These are phyloP conservation scores for Pachyrhynchus sulphureomaculatus DNA, from an alignment of 1,140 invertebrate species.

Conservation along the genomic window DNA sequence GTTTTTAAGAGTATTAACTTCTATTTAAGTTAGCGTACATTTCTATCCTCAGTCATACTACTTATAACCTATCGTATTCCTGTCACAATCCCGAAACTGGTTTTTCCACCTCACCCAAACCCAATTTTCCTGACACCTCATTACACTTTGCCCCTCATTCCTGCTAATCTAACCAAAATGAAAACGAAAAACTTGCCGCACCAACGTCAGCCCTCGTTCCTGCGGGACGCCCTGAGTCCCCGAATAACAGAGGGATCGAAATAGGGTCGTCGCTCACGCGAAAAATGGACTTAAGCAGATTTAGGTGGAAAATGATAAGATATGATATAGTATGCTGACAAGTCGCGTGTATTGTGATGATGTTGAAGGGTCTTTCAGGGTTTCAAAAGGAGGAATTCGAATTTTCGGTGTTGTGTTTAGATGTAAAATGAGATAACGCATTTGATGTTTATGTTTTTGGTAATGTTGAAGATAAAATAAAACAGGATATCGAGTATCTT, in stretches of 20 bases:
- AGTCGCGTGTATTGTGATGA: conserved; percentile 30
- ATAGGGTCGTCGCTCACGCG: conserved; percentile 36
- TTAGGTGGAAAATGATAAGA: conserved; percentile 38
- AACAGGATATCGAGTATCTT: too few species aligned
- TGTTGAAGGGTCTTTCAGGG: background rate
- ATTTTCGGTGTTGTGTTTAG: background rate
- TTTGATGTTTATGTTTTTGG: too few species aligned
- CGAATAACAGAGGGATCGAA: conserved; percentile 13
- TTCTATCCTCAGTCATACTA: too few species aligned
- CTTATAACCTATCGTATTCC: too few species aligned
- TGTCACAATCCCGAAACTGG: too few species aligned
- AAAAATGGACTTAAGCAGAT: conserved; percentile 41
- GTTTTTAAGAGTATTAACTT: too few species aligned
- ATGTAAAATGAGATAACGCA: background rate
- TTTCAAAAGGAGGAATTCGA: background rate
- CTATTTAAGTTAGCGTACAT: too few species aligned
- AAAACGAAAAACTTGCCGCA: conserved; percentile 28
- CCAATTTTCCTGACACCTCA: conserved; percentile 18
- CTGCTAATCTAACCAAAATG: conserved; percentile 33
- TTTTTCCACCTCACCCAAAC: background rate
- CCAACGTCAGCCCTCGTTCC: conserved; percentile 5
- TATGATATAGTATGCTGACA: conserved; percentile 34
- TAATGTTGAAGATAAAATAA: too few species aligned
- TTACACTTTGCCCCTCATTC: conserved; percentile 10
- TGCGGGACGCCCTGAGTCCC: conserved; percentile 12